These are phyloP conservation scores for Trichacis sp. DNA, from an alignment of 2,888 invertebrate species.

Conservation along the genomic window DNA sequence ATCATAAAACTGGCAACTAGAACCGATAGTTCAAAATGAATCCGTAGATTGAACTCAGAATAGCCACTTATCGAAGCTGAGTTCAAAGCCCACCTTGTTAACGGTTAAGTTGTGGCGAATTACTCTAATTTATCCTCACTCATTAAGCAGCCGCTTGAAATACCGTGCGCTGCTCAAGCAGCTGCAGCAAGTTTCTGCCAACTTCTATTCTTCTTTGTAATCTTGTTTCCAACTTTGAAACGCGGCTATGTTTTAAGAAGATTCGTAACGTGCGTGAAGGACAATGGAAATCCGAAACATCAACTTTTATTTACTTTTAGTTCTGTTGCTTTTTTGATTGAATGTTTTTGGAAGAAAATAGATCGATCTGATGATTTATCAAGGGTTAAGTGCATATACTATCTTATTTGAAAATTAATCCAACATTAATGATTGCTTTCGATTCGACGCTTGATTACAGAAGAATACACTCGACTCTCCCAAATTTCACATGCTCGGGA, in stretches of 20 bases:
- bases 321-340: no score
- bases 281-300: not conserved
- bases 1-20: not conserved
- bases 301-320: not conserved
- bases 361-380: no score
- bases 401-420: no score
- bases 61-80: conserved; percentile 20
- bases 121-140: conserved; percentile 28
- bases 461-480: no score
- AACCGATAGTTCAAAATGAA: conserved; percentile 10
- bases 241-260: not conserved
- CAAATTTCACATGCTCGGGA: no score
- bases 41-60: conserved; percentile 11
- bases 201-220: conserved; percentile 9
- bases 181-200: conserved; percentile 10
- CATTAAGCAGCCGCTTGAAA: not conserved
- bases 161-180: not conserved
- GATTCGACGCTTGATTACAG: no score
- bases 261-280: not conserved
- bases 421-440: no score
- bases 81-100: conserved; percentile 14
- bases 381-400: no score
- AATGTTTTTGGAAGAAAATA: no score
- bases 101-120: conserved; percentile 19
- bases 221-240: conserved; percentile 1